A percentile compares a stretch with the other conserved stretches of the same genome.
Evolutionary conservation across 2,113 vertebrate genomes (phyloP).

Genomic region (Scortum barcoo): DNA sequence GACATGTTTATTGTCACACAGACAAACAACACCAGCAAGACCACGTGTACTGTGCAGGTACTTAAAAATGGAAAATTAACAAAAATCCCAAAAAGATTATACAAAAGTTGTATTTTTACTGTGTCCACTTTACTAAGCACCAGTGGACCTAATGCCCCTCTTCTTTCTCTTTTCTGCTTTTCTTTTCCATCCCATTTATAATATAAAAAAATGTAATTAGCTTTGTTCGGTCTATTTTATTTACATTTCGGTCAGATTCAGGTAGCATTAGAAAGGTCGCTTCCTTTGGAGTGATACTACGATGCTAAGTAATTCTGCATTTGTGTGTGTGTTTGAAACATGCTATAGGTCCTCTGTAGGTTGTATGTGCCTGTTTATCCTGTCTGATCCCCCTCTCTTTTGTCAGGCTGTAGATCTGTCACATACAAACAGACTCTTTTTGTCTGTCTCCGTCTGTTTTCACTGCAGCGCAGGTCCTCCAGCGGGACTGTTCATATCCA

Average conservation of each 20-base stretch:
- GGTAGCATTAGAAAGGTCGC: not conserved
- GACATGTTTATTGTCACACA: constrained; percentile 11
- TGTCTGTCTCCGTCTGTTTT: not conserved
- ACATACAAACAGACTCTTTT: constrained; percentile 3
- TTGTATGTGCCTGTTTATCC: constrained; percentile 42
- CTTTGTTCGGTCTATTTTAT: constrained; percentile 5
- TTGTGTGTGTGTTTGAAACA: constrained; percentile 15
- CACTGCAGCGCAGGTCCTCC: not conserved
- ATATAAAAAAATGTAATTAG: not conserved
- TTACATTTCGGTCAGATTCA: constrained; percentile 6
- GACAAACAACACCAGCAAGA: constrained; percentile 30
- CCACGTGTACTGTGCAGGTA: not conserved
- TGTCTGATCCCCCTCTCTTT: constrained; percentile 40
- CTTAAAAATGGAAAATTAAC: not conserved
- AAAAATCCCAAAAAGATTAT: not conserved
- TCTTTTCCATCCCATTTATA: not conserved
- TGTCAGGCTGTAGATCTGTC: constrained; percentile 36
- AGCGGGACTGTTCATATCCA: not conserved
- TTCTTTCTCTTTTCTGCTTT: not conserved
- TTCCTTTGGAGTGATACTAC: not conserved
- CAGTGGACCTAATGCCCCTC: not conserved
- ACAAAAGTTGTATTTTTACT: constrained; percentile 4
- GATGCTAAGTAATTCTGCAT: not conserved
- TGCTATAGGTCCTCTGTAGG: constrained; percentile 28
- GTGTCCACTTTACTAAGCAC: not conserved